Conservation (phyloP, 2,888 invertebrate genomes). For the Palloptera scutellata region DNA sequence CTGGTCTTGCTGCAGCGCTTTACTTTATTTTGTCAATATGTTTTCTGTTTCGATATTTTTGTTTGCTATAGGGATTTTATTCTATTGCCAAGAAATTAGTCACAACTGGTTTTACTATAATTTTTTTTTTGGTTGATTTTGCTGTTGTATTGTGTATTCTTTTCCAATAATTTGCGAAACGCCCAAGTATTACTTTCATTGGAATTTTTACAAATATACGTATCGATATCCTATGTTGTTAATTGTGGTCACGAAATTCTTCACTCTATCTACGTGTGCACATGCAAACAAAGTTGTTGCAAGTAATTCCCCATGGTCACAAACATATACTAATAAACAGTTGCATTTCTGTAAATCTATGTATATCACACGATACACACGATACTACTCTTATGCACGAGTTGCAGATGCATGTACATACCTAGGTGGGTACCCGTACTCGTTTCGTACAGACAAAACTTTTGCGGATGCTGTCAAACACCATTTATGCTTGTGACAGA, state of each 20-base stretch:
- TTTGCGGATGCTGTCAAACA: constrained; percentile 15
- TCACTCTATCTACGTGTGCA: constrained; percentile 25
- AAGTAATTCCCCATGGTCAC: neutral
- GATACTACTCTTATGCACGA: neutral
- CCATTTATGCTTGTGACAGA: constrained; percentile 41
- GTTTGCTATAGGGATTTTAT: constrained; percentile 8
- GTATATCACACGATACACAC: neutral
- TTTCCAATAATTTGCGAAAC: constrained; percentile 37
- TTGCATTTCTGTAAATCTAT: neutral
- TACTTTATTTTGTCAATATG: constrained; percentile 19
- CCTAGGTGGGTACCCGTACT: neutral
- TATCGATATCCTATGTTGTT: constrained; percentile 34
- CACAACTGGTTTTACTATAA: constrained; percentile 47
- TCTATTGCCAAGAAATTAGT: constrained; percentile 42
- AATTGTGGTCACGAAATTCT: constrained; percentile 48
- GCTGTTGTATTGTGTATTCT: constrained; percentile 16
- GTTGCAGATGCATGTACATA: constrained; percentile 13
- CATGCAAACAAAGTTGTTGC: constrained; percentile 9
- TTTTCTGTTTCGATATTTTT: constrained; percentile 5
- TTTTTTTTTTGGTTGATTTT: constrained; percentile 24
- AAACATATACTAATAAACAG: neutral
- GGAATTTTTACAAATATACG: neutral
- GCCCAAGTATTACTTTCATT: constrained; percentile 30
- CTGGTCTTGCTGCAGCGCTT: constrained; percentile 4
- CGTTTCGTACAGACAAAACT: neutral